phyloP scores from a whole-genome alignment of 1,140 invertebrate genomes.

The Cotesia chilonis region DNA sequence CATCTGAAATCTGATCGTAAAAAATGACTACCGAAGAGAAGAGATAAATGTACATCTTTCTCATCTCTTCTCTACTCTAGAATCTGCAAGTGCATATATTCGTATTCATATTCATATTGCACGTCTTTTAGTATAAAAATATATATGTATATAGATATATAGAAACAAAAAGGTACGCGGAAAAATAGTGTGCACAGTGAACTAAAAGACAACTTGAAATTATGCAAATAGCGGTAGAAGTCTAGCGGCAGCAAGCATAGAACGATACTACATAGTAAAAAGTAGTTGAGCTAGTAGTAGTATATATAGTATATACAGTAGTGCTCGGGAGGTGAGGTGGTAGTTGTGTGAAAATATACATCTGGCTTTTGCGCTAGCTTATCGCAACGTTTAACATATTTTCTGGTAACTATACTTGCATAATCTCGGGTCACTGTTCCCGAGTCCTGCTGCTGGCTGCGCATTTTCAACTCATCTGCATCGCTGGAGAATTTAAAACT shows the following conservation, averaged over 20 bases:
- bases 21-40: conserved; percentile 2
- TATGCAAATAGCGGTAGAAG: conserved; percentile 27
- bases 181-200: conserved; percentile 10
- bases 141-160: neutral
- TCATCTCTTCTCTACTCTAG: no score
- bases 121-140: neutral
- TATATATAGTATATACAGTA: no score
- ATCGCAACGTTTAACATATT: conserved; percentile 28
- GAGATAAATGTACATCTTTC: no score
- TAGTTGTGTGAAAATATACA: conserved; percentile 27
- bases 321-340: no score
- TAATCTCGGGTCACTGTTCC: conserved; percentile 22
- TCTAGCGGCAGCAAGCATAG: neutral
- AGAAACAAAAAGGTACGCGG: neutral
- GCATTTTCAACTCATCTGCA: neutral
- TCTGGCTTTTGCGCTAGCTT: conserved; percentile 15
- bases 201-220: conserved; percentile 31
- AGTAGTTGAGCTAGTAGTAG: no score
- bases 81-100: neutral
- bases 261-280: no score
- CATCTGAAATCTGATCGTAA: neutral
- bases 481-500: neutral
- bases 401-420: conserved; percentile 27
- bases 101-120: neutral
- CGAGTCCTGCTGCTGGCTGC: neutral